Base-by-base conservation (phyloP, 2,888 invertebrate genomes). In the Halictus ligatus region DNA sequence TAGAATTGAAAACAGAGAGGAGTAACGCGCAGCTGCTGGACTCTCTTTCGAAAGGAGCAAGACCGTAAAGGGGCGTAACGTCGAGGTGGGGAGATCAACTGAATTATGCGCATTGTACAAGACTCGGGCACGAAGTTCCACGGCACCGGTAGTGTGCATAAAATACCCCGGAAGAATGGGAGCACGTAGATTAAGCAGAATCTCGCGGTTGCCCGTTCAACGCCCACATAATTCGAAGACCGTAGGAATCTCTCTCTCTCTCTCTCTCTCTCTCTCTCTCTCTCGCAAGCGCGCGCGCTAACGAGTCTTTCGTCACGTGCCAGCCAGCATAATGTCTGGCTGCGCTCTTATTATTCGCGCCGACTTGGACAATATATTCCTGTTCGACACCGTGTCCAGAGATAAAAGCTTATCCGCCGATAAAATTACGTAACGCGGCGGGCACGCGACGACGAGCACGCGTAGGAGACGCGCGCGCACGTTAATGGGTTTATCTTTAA, bases 401-500 rank as follows among this genome's bases (percentile, higher is more conserved):
- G 81, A 89, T 90, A 82, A 82, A 69, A 60, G 81, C 75, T 84
- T 82, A 88, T 89, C 82, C 87, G 40, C 54, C 82, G 79, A 89
- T 90, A 84, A 86, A 86, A 90, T 90, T 90, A 90, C 80, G 78
- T 82, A 90, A 90, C 81, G 8, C 29, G 54, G 18, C 67, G 72
- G 18, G 79, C 84, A 80, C 83, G 80, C 82, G 83, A 58, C 21
- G 71, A 25, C 40, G 76, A 35, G 76, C 69, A 74, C 82, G 48
- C 46, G 77, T 78, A 78, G n/a, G 8, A 18, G 18, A 50, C 40
- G 21, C 48, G 48, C 35, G 75, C 43, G 73, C 80, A 48, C 67
- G 89, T 88, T 90, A 90, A 90, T 88, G 79, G 80, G 81, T 86
- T 89, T 90, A 89, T 86, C 88, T 87, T 86, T 91, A 86, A 90